Conservation (phyloP, 2,113 vertebrate genomes). For the Leucoraja erinaceus region DNA sequence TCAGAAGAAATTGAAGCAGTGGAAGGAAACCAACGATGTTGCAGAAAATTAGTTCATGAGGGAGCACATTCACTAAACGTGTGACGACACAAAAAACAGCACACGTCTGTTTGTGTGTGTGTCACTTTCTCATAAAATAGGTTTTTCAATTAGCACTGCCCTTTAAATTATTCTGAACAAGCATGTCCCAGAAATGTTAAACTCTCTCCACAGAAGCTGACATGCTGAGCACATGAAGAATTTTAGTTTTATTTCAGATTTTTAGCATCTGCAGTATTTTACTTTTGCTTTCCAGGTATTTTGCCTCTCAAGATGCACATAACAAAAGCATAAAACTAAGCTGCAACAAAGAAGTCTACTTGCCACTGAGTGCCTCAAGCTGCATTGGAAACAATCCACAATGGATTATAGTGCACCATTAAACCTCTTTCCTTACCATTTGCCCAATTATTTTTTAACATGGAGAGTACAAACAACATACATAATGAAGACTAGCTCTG, state of each 20-base stretch:
- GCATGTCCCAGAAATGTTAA: too few relatives aligned
- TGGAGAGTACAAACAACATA: background rate
- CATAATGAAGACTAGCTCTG: constrained; percentile 5
- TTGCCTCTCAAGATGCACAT: background rate
- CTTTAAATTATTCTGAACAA: too few relatives aligned
- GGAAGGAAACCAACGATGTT: too few relatives aligned
- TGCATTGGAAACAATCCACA: constrained; percentile 8
- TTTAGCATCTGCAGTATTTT: background rate
- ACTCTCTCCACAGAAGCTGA: too few relatives aligned
- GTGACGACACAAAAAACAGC: too few relatives aligned
- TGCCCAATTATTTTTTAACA: constrained; percentile 20
- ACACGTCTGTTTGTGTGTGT: too few relatives aligned
- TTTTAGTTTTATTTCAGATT: background rate
- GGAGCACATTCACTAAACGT: too few relatives aligned
- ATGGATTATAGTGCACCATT: background rate
- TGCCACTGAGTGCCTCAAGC: background rate
- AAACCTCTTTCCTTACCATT: constrained; percentile 14
- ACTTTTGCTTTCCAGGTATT: background rate
- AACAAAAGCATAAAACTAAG: background rate
- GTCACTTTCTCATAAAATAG: too few relatives aligned
- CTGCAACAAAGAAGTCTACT: background rate
- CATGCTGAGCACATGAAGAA: too few relatives aligned
- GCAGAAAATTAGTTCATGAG: too few relatives aligned
- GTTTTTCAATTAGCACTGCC: too few relatives aligned
- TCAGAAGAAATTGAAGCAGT: too few relatives aligned